Conservation (phyloP, 2,797 vertebrate genomes). For the Miichthys miiuy region DNA sequence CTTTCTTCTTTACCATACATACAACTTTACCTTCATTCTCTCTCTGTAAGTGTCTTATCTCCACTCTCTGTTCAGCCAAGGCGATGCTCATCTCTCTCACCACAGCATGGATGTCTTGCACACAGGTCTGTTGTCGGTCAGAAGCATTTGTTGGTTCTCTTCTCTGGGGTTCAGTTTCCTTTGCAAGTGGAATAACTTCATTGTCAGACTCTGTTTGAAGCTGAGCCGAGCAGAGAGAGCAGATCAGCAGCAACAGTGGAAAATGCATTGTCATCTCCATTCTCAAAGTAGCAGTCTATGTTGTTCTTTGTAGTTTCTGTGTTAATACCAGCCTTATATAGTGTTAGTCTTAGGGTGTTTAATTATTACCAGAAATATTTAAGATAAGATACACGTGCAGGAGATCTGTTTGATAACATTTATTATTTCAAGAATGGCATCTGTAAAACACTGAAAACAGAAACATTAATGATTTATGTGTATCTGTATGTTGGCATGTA, state of each 20-base stretch:
- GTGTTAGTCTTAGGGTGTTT: background rate
- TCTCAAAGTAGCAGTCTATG: constrained; percentile 6
- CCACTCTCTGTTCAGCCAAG: constrained; percentile 44
- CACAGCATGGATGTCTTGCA: constrained; percentile 43
- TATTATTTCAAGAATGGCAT: background rate
- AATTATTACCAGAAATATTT: constrained; percentile 20
- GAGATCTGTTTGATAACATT: background rate
- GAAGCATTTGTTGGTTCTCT: background rate
- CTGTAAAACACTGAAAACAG: background rate
- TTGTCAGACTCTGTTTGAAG: constrained; percentile 15
- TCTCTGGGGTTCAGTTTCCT: background rate
- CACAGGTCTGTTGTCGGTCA: background rate
- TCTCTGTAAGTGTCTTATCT: constrained; percentile 37
- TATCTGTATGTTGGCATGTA: background rate
- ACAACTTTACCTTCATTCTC: constrained; percentile 46
- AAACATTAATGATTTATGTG: background rate
- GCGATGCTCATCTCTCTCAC: constrained; percentile 59
- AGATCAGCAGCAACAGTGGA: constrained; percentile 50
- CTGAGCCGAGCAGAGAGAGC: constrained; percentile 7
- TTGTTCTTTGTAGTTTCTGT: background rate
- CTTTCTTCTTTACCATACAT: background rate
- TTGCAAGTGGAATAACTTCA: constrained; percentile 24
- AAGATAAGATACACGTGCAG: background rate
- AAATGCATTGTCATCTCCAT: constrained; percentile 17
- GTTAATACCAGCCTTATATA: constrained; percentile 27